A percentile compares a stretch with the other conserved stretches of the same genome.
phyloP scores from a whole-genome alignment of 2,888 invertebrate species.

The Glaucopsyche alexis region DNA sequence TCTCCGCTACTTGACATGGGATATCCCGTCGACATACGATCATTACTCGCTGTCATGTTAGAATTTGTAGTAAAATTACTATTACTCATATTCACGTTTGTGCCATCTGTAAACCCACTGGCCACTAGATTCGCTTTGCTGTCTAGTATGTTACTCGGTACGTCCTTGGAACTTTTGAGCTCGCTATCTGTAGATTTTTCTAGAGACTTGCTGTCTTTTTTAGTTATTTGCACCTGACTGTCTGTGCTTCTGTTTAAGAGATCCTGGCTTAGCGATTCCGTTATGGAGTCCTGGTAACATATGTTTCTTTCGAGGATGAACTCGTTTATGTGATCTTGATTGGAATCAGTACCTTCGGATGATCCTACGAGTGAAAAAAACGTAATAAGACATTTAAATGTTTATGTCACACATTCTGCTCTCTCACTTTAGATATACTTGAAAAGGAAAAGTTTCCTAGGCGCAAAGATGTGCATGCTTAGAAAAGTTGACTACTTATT shows the following conservation, averaged over 20 bases:
- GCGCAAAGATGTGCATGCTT: no score
- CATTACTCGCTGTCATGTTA: conserved; percentile 69
- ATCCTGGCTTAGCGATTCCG: conserved; percentile 71
- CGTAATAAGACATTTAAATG: background rate
- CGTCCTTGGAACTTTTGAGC: conserved; percentile 67
- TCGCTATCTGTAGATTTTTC: conserved; percentile 66
- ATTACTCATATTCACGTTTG: conserved; percentile 66
- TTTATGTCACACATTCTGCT: no score
- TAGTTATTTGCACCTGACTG: conserved; percentile 57
- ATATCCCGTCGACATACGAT: conserved; percentile 62
- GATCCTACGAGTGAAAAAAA: conserved; percentile 52
- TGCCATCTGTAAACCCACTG: conserved; percentile 67
- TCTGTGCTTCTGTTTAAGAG: conserved; percentile 63
- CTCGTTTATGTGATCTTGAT: conserved; percentile 70
- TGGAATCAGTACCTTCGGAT: conserved; percentile 66
- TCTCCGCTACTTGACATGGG: conserved; percentile 71
- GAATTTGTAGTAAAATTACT: conserved; percentile 72
- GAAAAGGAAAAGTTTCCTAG: no score
- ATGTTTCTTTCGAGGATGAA: conserved; percentile 73
- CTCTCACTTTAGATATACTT: no score
- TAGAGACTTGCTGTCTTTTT: conserved; percentile 60
- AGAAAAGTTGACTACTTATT: background rate
- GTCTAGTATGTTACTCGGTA: conserved; percentile 64
- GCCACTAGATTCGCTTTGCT: conserved; percentile 60
- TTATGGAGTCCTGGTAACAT: conserved; percentile 73